A percentile compares a stretch with the other conserved stretches of the same genome.
These are phyloP conservation scores for Otus scops DNA, from an alignment of 2,797 vertebrate species.

Conservation along the genomic window DNA sequence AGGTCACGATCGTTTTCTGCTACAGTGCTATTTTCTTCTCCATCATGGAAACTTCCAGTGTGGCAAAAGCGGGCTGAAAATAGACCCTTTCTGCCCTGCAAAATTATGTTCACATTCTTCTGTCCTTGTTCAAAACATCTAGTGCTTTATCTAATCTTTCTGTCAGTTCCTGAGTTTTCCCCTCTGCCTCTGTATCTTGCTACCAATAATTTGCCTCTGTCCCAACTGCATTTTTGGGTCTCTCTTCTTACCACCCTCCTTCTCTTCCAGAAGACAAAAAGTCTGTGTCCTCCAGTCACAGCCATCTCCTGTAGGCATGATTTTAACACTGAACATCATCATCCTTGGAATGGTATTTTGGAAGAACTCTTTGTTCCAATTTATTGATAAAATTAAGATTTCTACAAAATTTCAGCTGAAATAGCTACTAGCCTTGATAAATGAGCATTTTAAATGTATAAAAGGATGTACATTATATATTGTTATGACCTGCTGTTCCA, in stretches of 20 bases:
- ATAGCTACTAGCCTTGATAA: background rate
- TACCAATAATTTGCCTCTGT: background rate
- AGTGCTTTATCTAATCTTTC: background rate
- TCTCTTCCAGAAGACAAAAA: background rate
- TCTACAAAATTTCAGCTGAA: background rate
- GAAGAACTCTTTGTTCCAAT: background rate
- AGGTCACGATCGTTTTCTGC: background rate
- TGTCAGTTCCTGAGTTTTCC: background rate
- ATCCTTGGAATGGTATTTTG: background rate
- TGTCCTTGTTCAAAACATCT: background rate
- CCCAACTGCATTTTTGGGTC: background rate
- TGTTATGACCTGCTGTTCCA: background rate
- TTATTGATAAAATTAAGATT: background rate
- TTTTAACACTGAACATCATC: background rate
- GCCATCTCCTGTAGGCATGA: background rate
- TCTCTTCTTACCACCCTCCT: background rate
- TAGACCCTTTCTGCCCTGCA: background rate
- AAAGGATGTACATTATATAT: background rate
- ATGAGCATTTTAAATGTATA: background rate
- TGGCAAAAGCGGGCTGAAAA: background rate
- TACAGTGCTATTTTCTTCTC: slow-evolving; percentile 28
- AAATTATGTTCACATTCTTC: background rate
- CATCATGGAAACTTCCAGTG: background rate
- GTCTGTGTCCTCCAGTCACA: background rate
- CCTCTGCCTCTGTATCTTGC: background rate